Evolutionary conservation across 2,113 vertebrate species (phyloP).

Genomic region (Columba livia): DNA sequence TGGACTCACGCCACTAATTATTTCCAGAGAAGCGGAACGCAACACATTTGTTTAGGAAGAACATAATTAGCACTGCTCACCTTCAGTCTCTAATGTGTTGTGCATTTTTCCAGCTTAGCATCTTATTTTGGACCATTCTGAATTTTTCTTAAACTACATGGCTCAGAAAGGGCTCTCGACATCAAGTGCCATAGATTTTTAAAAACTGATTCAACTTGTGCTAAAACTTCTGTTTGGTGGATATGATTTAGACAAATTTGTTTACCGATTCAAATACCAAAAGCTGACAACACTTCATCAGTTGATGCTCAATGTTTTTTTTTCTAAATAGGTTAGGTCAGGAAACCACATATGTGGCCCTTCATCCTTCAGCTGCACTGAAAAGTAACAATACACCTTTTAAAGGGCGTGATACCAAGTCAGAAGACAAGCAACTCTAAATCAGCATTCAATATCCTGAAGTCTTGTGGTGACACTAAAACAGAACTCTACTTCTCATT

Average conservation of each 20-base stretch:
- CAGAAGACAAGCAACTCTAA: neutral
- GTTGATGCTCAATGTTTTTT: neutral
- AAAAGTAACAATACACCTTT: neutral
- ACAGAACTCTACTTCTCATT: neutral
- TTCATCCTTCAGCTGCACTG: neutral
- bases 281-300: neutral
- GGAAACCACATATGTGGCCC: neutral
- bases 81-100: neutral
- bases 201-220: neutral
- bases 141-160: neutral
- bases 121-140: neutral
- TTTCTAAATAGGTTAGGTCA: neutral
- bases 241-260: neutral
- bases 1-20: constrained; percentile 23
- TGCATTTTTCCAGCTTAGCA: neutral
- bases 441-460: neutral
- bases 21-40: constrained; percentile 19
- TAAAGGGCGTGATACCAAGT: neutral
- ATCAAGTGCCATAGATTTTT: neutral
- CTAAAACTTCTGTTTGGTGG: neutral
- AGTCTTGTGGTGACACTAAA: neutral
- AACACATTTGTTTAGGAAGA: neutral
- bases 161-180: neutral
- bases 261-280: neutral
- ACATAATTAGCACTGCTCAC: neutral